Conservation (phyloP, 2,113 vertebrate genomes). For the Silurus meridionalis region DNA sequence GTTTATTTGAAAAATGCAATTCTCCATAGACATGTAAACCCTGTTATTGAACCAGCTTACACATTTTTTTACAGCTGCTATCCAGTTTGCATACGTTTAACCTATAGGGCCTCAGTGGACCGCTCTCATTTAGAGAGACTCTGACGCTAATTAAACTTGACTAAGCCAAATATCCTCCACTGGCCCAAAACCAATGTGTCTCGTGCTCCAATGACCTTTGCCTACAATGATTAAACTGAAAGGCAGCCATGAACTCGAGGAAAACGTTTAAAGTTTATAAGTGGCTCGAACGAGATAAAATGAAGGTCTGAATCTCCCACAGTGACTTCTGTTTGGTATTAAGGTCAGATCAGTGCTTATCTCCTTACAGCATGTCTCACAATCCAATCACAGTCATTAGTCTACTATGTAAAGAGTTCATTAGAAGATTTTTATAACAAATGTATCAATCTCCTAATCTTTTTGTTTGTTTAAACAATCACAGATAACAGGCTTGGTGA, state of each 20-base stretch:
- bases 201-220: constrained; percentile 23
- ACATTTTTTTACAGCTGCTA: background rate
- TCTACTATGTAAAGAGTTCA: background rate
- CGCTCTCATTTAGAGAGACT: background rate
- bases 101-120: background rate
- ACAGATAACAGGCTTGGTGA: background rate
- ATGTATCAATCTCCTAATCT: background rate
- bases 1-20: background rate
- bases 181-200: constrained; percentile 20
- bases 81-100: background rate
- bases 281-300: background rate
- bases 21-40: background rate
- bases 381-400: background rate
- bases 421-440: background rate
- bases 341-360: background rate
- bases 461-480: background rate
- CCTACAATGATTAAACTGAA: background rate
- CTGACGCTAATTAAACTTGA: constrained; percentile 54
- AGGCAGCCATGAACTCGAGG: background rate
- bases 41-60: background rate
- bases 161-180: constrained; percentile 44
- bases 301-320: background rate
- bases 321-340: background rate
- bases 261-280: background rate
- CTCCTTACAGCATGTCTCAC: background rate